phyloP scores from a whole-genome alignment of 2,888 invertebrate species.

The Dorcus parallelipipedus region DNA sequence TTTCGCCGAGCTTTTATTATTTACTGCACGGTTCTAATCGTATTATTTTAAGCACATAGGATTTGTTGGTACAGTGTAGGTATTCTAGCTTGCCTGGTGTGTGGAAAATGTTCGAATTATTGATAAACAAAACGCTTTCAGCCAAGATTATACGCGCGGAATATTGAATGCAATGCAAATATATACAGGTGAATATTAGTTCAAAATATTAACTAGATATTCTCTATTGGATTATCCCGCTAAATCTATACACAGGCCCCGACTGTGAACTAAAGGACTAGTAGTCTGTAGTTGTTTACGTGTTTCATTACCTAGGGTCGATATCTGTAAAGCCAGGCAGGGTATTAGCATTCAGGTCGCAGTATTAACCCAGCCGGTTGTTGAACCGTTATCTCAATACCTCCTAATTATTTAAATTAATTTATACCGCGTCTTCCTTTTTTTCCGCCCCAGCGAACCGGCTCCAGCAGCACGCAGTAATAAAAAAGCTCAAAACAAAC shows the following conservation, averaged over 20 bases:
- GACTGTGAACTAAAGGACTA: constrained; percentile 10
- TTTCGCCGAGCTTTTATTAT: no score
- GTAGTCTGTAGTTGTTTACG: constrained; percentile 24
- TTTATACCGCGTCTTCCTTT: constrained; percentile 11
- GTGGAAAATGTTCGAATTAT: neutral
- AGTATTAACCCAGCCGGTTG: constrained; percentile 24
- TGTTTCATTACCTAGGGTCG: constrained; percentile 27
- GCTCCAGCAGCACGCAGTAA: no score
- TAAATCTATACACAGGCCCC: constrained; percentile 11
- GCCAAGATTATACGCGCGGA: constrained; percentile 1
- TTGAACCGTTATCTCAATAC: constrained; percentile 26
- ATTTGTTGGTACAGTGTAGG: no score
- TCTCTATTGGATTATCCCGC: constrained; percentile 9
- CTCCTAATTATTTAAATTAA: constrained; percentile 23
- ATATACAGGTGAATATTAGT: constrained; percentile 11
- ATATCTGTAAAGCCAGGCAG: constrained; percentile 21
- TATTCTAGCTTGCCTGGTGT: no score
- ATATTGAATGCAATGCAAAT: constrained; percentile 14
- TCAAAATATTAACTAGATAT: constrained; percentile 10
- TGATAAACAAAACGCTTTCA: neutral
- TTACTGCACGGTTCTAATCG: no score
- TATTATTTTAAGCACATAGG: no score
- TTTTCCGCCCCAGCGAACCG: constrained; percentile 6
- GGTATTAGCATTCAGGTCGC: constrained; percentile 24
- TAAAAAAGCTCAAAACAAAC: no score